phyloP scores from a whole-genome alignment of 2,797 vertebrate genomes.

The Coreius guichenoti region DNA sequence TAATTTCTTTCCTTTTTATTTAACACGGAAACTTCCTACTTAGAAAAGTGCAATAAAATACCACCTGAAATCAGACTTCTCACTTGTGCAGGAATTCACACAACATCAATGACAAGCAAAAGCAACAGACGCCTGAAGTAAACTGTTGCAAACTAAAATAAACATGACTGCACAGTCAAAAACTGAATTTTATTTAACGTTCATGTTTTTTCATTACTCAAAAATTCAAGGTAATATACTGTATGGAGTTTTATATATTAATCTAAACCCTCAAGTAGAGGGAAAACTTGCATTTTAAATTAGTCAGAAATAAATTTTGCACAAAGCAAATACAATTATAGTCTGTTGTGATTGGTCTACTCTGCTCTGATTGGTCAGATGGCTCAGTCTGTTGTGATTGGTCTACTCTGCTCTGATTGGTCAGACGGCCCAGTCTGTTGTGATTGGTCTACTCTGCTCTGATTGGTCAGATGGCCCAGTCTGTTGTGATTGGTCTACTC shows the following conservation, averaged over 20 bases:
- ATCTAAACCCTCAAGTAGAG: not conserved
- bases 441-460: no score
- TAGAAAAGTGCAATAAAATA: not conserved
- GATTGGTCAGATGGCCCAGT: no score
- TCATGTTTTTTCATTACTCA: not conserved
- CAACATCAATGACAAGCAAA: not conserved
- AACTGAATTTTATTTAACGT: not conserved
- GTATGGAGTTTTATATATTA: not conserved
- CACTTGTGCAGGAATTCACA: not conserved
- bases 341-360: no score
- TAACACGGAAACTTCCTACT: not conserved
- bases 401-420: no score
- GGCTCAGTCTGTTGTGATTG: no score
- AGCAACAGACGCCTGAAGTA: not conserved
- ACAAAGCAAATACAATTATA: no score
- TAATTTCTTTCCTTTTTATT: not conserved
- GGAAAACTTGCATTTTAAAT: not conserved
- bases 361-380: no score
- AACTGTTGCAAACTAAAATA: not conserved
- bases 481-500: no score
- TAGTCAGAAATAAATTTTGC: not conserved
- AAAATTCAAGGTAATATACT: not conserved
- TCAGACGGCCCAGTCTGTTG: no score
- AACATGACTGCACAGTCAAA: not conserved
- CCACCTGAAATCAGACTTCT: not conserved